These are phyloP conservation scores for Tenualosa thibaudeaui DNA, from an alignment of 2,797 vertebrate species.

Conservation along the genomic window DNA sequence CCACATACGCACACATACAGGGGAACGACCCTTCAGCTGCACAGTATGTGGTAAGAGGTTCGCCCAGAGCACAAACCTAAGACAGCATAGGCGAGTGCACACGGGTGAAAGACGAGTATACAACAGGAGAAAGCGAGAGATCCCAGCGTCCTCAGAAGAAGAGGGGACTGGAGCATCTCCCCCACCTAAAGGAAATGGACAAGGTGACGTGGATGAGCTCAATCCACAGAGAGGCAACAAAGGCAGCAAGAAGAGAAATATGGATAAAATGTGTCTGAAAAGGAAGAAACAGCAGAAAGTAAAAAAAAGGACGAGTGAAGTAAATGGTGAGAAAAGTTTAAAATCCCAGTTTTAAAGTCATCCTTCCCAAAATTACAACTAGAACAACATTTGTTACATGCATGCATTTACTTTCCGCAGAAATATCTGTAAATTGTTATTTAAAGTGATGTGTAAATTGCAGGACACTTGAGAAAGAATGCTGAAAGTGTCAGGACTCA, in stretches of 20 bases:
- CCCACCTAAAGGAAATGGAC: constrained; percentile 67
- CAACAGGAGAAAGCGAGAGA: not conserved
- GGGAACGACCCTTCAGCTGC: not conserved
- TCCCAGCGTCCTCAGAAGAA: not conserved
- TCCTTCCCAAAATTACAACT: too few species aligned
- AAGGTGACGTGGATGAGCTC: too few species aligned
- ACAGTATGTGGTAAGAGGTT: constrained; percentile 10
- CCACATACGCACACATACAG: not conserved
- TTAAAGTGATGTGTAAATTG: not conserved
- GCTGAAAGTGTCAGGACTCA: not conserved
- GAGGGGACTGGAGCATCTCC: not conserved
- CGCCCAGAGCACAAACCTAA: not conserved
- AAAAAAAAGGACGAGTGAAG: too few species aligned
- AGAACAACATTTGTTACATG: too few species aligned
- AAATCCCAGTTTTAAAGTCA: too few species aligned
- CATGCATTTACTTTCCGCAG: too few species aligned
- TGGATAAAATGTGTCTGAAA: too few species aligned
- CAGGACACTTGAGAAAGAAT: not conserved
- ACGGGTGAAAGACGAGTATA: not conserved
- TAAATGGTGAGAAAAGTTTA: too few species aligned
- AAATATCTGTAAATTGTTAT: too few species aligned
- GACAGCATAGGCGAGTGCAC: not conserved
- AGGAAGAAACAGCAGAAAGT: too few species aligned
- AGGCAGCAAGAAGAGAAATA: too few species aligned
- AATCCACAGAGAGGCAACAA: too few species aligned